Evolutionary conservation across 2,113 vertebrate species (phyloP), one percentile per base, ranked within the genome.

Genomic region (Sinocyclocheilus rhinocerous): DNA sequence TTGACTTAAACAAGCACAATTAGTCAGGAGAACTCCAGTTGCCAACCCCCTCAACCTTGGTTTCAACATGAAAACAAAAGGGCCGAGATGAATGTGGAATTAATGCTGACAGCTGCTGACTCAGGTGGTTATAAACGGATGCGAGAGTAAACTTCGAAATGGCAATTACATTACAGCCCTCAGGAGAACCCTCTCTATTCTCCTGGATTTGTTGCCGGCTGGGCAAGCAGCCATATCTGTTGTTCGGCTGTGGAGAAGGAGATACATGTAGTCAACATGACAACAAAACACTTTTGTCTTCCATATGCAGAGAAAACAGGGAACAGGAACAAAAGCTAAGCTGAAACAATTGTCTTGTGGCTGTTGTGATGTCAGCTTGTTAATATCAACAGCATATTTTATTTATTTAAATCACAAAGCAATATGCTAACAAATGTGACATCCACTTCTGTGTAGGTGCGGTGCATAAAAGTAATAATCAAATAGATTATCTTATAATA

Each of bases 51-150:
- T 55, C 75, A 85, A 76, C 82, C 84, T 42, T 39, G n/a, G 61
- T 83, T 79, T 42, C 36, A 52, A n/a, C 48, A 79, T 67, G 24
- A 75, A 89, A 83, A 84, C 84, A 78, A 73, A 84, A 48, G 45
- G 61, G 26, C 48, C 20, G 55, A 86, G 76, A 48, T 70, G 83
- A 75, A 86, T 82, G 59, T 78, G 48, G 29, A 89, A 87, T 87
- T 79, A 87, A 63, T 33, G 16, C 55, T 85, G 85, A 89, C 89
- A 91, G 85, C 78, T 88, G 89, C 87, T 89, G 85, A 88, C 70
- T 86, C 83, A 86, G 83, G 78, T 85, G 85, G 63, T 57, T 81
- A 45, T 77, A 61, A 86, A 69, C 63, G 75, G 88, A 89, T 85
- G 84, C 24, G 80, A 72, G 83, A 86, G 84, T 86, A 87, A 89